Evolutionary conservation across 2,888 invertebrate species (phyloP), one percentile per base, ranked within the genome.

Genomic region (Lobophora halterata): DNA sequence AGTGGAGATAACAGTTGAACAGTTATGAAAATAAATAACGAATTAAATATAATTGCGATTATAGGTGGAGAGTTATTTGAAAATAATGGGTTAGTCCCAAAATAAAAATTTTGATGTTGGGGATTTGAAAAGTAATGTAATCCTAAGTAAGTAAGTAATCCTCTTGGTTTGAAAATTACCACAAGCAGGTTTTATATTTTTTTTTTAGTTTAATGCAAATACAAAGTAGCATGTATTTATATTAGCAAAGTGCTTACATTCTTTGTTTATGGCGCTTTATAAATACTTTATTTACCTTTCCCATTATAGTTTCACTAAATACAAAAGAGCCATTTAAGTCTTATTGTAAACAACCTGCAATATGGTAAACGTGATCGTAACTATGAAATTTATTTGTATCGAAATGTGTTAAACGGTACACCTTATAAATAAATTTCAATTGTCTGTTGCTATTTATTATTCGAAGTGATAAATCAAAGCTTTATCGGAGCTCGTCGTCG

Each of bases 391-490:
- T 82, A 77, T 81, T 75, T 80, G 76, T 80, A 70, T 41, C n/a
- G 44, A 48, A 54, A 39, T 54, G 58, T 57, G 70, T 74, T 79
- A 79, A 79, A 75, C 75, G 65, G 60, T 65, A 64, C 61, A 65
- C 69, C 78, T 76, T 80, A 80, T 85, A 85, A 78, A 80, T 78
- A 83, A 85, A 79, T 82, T 78, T 76, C 83, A 79, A 86, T 86
- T 83, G 85, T 82, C 68, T 79, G 69, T 75, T 79, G 80, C 82
- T 77, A 82, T 83, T 82, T 77, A 75, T 76, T 82, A 82, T 83
- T 79, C 80, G 62, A 61, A 58, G 74, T 71, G 67, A 86, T 87
- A 86, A 87, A 86, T 86, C 85, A 82, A 82, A 67, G 73, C 58
- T 71, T 80, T 85, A 86, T 86, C 86, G 62, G 63, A 12, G 21